A percentile compares a stretch with the other conserved stretches of the same genome.
Conservation (phyloP, 1,140 invertebrate species). For the Penaeus japonicus region DNA sequence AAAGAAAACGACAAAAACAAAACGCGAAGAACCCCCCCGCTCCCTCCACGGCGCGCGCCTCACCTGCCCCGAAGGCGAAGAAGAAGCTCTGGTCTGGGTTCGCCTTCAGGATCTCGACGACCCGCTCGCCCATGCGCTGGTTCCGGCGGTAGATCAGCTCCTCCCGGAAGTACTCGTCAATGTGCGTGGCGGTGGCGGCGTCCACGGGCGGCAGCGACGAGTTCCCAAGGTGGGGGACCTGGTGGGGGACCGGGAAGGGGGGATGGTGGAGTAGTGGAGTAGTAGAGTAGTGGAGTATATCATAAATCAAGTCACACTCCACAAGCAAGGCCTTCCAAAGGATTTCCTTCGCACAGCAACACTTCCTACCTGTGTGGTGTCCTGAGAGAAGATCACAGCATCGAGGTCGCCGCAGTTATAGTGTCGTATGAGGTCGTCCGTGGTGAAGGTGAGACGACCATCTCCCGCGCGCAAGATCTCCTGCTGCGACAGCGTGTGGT, state of each 20-base stretch:
- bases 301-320: too few relatives aligned
- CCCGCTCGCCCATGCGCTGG: constrained; percentile 67
- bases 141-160: constrained; percentile 70
- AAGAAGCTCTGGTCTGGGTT: constrained; percentile 69
- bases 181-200: constrained; percentile 63
- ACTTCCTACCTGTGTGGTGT: constrained; percentile 64
- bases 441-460: constrained; percentile 62
- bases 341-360: neutral
- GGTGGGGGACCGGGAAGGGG: neutral
- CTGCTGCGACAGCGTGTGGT: constrained; percentile 69
- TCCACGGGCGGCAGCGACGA: constrained; percentile 59
- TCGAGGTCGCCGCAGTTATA: constrained; percentile 71
- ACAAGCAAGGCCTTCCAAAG: too few relatives aligned
- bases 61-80: constrained; percentile 71
- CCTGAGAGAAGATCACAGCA: constrained; percentile 67
- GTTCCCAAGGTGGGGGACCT: constrained; percentile 50
- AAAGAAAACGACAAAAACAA: too few relatives aligned
- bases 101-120: constrained; percentile 64
- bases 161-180: constrained; percentile 69
- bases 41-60: constrained; percentile 43
- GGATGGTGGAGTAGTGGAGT: neutral
- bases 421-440: constrained; percentile 68
- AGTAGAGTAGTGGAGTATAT: too few relatives aligned
- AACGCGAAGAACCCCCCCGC: too few relatives aligned
- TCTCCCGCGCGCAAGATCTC: constrained; percentile 64